Base-by-base conservation (phyloP, 2,113 vertebrate genomes). In the Synchiropus splendidus region DNA sequence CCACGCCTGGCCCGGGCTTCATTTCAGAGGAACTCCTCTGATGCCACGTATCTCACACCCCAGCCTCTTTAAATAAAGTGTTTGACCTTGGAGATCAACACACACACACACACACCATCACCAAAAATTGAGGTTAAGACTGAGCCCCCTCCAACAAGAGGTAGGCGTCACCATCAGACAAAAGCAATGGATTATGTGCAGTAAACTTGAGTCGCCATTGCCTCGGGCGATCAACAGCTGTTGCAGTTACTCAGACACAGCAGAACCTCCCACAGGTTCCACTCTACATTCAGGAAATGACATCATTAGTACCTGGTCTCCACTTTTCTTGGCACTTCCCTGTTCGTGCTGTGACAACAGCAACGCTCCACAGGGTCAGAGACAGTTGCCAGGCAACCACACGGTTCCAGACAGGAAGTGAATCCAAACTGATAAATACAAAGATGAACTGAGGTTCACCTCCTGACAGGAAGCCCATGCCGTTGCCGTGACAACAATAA, bases 211-310 rank as follows among this genome's bases (percentile, higher is more conserved):
- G n/a, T n/a, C n/a, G n/a, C n/a, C n/a, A n/a, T n/a, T n/a, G 16
- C 16, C 6, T 15, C 10, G 12, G 13, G 36, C 9, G n/a, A 18
- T 30, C 13, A 30, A 42, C 10, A 31, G 6, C 12, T 10, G 18
- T 41, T 14, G 2, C 15, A 8, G 38, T 16, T 39, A 14, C 38
- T 31, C 13, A 9, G 27, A 11, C 21, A 5, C 21, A 27, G 21
- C 21, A 27, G 21, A 13, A 11, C 4, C 39, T 2, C 36, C 16
- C 33, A 38, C 12, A 16, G 10, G 16, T 31, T 47, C 31, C 18
- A 2, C 37, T 12, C 30, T 18, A 54, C 49, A 61, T 58, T 57
- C 61, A 70, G 49, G 14, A 47, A 42, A 60, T 48, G 15, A 60
- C 47, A 15, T 21, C 18, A 36, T 41, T 31, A 40, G 2, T 16